Conservation (phyloP, 2,113 vertebrate genomes). For the Leptodactylus fuscus region DNA sequence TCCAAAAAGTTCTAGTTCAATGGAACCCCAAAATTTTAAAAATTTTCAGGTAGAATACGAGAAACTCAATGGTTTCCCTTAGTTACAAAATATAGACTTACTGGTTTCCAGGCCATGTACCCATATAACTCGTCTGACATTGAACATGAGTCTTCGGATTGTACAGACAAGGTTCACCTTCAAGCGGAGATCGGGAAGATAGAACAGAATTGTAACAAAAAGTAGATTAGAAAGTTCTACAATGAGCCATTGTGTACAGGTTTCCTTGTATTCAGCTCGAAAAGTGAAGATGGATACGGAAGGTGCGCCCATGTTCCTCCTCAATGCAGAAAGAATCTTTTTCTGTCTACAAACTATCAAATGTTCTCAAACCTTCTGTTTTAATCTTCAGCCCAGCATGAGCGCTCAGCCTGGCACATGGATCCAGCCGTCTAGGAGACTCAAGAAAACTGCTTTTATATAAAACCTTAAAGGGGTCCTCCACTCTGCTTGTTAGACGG, state of each 20-base stretch:
- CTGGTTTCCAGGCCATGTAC: no score
- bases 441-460: background rate
- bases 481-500: no score
- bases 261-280: background rate
- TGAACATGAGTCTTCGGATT: no score
- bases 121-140: no score
- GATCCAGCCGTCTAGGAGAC: background rate
- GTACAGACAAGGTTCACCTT: no score
- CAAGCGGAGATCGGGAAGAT: no score
- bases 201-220: background rate
- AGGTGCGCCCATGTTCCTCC: background rate
- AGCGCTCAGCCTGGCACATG: background rate
- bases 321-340: background rate
- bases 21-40: no score
- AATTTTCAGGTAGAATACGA: no score
- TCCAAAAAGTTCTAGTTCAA: no score
- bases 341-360: background rate
- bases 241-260: background rate
- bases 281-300: background rate
- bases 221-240: background rate
- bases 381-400: conserved; percentile 37
- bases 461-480: no score
- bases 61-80: no score
- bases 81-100: no score
- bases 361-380: background rate